Evolutionary conservation across 1,140 invertebrate genomes (phyloP), one percentile per base, ranked within the genome.

Genomic region (Bilobella aurantiaca): DNA sequence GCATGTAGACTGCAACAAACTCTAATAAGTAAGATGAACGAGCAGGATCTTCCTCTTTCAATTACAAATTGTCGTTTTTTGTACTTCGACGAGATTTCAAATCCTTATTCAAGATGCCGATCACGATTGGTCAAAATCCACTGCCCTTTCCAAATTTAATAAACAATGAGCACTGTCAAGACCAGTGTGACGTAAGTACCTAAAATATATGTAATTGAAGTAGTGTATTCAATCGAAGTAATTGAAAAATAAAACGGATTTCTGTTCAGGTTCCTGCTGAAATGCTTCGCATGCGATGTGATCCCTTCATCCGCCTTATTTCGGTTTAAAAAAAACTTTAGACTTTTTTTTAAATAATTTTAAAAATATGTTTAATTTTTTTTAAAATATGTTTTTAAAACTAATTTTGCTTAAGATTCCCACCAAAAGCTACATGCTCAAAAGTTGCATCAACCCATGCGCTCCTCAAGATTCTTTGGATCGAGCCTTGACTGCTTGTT

Each of bases 371-470:
- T 12, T 53, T 16, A 53, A 53, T 53, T 53, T 23, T 23, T 23
- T 53, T 14, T 5, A 16, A 30, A 42, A 53, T 53, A 12, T 42
- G 34, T 8, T 42, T 53, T 53, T 23, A n/a, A n/a, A n/a, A n/a
- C n/a, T n/a, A n/a, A n/a, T n/a, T n/a, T n/a, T n/a, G n/a, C n/a
- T n/a, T n/a, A 5, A 53, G 49, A 53, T 53, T 29, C 68, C 68
- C 1, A 72, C 71, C 1, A 72, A 69, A 46, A 67, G 62, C 29
- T 68, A 34, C 30, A 27, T 64, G 23, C 46, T 69, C 0, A 72
- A 72, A 31, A 63, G 58, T n/a, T 69, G 68, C 49, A 62, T 62
- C 3, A 68, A 72, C 27, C 68, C 68, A 0, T 72, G 71, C 58
- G 68, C 68, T 61, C 68, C 71, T 23, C 30, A 47, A 18, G 61